Percentiles rank a stretch among this genome's conserved stretches.
phyloP scores from a whole-genome alignment of 2,113 vertebrate species.

The Sceloporus tristichus region DNA sequence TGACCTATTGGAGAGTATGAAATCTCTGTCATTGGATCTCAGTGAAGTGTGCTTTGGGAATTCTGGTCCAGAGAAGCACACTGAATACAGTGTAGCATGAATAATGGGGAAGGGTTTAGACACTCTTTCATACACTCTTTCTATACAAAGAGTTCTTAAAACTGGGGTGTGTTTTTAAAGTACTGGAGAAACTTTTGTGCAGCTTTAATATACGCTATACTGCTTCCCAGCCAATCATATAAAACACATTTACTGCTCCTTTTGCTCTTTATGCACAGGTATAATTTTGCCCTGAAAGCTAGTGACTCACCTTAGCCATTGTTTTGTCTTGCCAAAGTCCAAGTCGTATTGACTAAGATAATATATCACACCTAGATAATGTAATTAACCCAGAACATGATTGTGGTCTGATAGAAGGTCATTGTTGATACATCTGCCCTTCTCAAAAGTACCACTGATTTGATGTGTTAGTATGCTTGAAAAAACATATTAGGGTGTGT shows the following conservation, averaged over 20 bases:
- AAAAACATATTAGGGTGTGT: slow-evolving; percentile 17
- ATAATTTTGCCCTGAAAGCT: slow-evolving; percentile 58
- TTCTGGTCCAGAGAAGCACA: background rate
- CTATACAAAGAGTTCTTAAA: background rate
- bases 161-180: background rate
- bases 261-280: slow-evolving; percentile 55
- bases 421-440: slow-evolving; percentile 55
- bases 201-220: background rate
- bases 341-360: slow-evolving; percentile 58
- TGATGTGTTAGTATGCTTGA: slow-evolving; percentile 38
- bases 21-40: background rate
- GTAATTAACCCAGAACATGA: slow-evolving; percentile 56
- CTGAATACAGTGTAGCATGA: background rate
- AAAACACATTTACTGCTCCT: slow-evolving; percentile 46
- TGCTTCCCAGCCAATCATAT: slow-evolving; percentile 42
- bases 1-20: too few species aligned
- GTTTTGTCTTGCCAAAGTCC: slow-evolving; percentile 54
- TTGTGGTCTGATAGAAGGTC: slow-evolving; percentile 61
- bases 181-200: background rate
- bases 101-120: background rate
- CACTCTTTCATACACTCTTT: background rate
- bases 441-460: slow-evolving; percentile 33
- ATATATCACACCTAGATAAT: slow-evolving; percentile 66
- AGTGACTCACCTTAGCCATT: slow-evolving; percentile 64
- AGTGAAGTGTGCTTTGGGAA: background rate